These are phyloP conservation scores for Taeniopygia guttata DNA, from an alignment of 2,797 vertebrate species.

Conservation along the genomic window DNA sequence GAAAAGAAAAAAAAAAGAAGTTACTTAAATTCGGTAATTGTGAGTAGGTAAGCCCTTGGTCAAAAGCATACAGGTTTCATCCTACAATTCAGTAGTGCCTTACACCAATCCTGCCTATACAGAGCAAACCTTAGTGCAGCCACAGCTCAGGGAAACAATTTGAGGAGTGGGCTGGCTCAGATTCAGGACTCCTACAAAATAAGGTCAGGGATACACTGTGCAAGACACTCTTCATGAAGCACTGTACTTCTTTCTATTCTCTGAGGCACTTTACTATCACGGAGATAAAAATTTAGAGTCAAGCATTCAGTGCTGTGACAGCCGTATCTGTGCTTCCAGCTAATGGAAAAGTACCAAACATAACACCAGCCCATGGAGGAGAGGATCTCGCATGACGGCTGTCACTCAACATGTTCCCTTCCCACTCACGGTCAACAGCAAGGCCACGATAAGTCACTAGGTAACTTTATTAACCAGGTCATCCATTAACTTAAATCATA, in stretches of 20 bases:
- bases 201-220: not conserved
- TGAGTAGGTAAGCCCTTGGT: not conserved
- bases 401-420: not conserved
- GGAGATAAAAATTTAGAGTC: constrained; percentile 24
- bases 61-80: not conserved
- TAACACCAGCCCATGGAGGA: not conserved
- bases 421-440: not conserved
- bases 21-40: not conserved
- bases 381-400: not conserved
- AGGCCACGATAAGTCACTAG: not conserved
- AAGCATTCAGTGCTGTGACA: constrained; percentile 7
- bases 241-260: constrained; percentile 6
- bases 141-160: not conserved
- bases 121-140: not conserved
- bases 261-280: constrained; percentile 17
- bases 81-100: not conserved
- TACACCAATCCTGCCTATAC: not conserved
- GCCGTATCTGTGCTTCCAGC: not conserved
- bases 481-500: constrained; percentile 1
- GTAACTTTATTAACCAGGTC: constrained; percentile 33
- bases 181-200: not conserved
- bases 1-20: not conserved
- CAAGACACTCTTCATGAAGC: not conserved
- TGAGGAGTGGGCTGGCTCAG: not conserved
- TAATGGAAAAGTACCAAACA: constrained; percentile 61